phyloP scores from a whole-genome alignment of 2,113 vertebrate genomes.

The Meriones unguiculatus region DNA sequence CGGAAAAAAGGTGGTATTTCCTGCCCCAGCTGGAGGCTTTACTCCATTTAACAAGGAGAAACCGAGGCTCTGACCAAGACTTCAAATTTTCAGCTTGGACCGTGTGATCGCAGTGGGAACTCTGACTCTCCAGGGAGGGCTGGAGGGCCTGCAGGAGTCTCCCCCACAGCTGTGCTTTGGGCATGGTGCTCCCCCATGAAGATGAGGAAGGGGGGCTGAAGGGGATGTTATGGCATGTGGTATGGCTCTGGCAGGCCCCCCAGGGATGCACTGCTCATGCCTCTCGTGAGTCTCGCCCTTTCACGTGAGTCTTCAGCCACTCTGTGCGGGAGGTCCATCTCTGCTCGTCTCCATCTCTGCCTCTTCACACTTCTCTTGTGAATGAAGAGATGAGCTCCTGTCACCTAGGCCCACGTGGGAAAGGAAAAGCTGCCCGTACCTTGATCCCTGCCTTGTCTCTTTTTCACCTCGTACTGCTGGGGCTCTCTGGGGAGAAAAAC shows the following conservation, averaged over 20 bases:
- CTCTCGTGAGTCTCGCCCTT: not conserved
- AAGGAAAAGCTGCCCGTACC: not conserved
- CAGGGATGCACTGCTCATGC: not conserved
- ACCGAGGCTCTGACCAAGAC: not conserved
- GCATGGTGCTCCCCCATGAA: not conserved
- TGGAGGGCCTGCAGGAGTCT: not conserved
- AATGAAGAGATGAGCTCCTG: not conserved
- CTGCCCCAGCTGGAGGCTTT: not conserved
- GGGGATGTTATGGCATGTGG: too few species aligned
- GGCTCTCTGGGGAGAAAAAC: not conserved
- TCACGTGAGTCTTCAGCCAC: not conserved
- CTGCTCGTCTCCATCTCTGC: not conserved
- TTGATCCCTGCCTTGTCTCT: not conserved
- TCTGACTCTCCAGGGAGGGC: not conserved
- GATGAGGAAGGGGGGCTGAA: not conserved
- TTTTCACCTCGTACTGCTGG: not conserved
- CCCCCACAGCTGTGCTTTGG: not conserved
- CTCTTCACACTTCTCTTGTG: not conserved
- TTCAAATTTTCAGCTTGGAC: not conserved
- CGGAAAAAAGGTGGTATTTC: accelerated
- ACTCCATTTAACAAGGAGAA: not conserved
- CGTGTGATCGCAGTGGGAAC: not conserved
- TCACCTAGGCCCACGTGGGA: not conserved
- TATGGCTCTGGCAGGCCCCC: not conserved
- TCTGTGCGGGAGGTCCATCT: not conserved